Evolutionary conservation across 2,888 invertebrate species (phyloP), one percentile per base, ranked within the genome.

Genomic region (Micropterix aruncella): DNA sequence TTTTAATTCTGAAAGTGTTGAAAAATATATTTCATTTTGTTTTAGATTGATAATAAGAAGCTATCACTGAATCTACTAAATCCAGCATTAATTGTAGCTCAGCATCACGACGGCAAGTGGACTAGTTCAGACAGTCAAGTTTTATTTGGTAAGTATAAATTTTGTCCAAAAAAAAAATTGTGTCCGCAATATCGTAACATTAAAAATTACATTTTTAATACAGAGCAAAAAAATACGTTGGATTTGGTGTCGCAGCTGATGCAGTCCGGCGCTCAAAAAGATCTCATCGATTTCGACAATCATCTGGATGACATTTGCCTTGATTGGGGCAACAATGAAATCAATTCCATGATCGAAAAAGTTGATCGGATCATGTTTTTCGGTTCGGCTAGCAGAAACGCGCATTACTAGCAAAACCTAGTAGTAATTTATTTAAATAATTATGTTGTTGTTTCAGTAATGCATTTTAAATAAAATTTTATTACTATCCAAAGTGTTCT

Each of bases 221-320:
- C 66, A 63, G 73, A 63, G 50, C 62, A 60, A 37, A 60, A 63
- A 3, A 67, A 73, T 48, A 66, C 74, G 0, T 56, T 83, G 37
- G 76, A 80, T 47, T 73, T 80, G 0, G 80, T 87, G 3, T 79
- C 85, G 1, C 68, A 77, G 19, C 66, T 94, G 40, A 63, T 95
- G 37, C 80, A 85, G 55, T 69, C 75, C 19, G 79, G 81, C 40
- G 77, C 80, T 1, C 83, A 85, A 60, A 78, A 80, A 47, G 78
- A 83, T 53, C 66, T 99, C n/a, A 70, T 87, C 9, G 97, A 99
- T 65, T 97, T 96, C 60, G 97, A 99, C 68, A 95, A 94, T 66
- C 95, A 96, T 65, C 72, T 97, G 50, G 96, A 97, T 63, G 84
- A 96, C 61, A 76, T 91, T 36, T 73, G 80, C 16, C 73, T 82